Percentiles rank a stretch among this genome's conserved stretches.
Conservation (phyloP, 2,113 vertebrate genomes). For the Nicator chloris region DNA sequence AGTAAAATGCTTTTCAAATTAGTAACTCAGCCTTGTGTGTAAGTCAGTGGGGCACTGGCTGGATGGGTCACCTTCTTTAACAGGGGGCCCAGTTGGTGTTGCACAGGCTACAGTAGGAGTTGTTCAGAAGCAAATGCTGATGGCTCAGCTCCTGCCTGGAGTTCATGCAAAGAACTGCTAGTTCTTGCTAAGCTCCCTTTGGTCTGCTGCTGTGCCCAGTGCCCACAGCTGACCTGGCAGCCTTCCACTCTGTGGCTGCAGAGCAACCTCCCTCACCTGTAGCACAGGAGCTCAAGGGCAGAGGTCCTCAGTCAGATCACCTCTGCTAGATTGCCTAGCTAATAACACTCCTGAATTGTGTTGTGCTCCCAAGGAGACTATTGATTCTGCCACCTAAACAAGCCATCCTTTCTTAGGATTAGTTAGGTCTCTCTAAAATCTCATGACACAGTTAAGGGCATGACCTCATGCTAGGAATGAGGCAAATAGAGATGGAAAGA, state of each 20-base stretch:
- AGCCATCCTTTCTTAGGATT: neutral
- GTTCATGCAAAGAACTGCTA: neutral
- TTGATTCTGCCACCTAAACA: neutral
- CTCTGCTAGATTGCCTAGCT: neutral
- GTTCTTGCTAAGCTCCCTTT: neutral
- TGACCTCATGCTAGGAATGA: neutral
- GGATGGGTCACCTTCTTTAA: neutral
- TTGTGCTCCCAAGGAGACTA: neutral
- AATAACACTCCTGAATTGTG: neutral
- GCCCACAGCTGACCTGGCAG: neutral
- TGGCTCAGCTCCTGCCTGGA: neutral
- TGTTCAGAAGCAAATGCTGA: neutral
- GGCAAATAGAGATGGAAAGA: neutral
- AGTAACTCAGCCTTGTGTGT: neutral
- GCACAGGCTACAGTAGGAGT: neutral
- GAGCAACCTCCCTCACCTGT: rapidly evolving
- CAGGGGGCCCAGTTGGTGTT: neutral
- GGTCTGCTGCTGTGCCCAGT: neutral
- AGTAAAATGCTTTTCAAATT: neutral
- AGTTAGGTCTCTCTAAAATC: neutral
- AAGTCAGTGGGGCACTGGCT: neutral
- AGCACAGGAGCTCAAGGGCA: rapidly evolving
- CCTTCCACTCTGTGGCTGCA: neutral
- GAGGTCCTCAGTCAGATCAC: neutral
- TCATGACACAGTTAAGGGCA: neutral